These are phyloP conservation scores for Stenurella melanura DNA, from an alignment of 2,888 invertebrate genomes.

Conservation along the genomic window DNA sequence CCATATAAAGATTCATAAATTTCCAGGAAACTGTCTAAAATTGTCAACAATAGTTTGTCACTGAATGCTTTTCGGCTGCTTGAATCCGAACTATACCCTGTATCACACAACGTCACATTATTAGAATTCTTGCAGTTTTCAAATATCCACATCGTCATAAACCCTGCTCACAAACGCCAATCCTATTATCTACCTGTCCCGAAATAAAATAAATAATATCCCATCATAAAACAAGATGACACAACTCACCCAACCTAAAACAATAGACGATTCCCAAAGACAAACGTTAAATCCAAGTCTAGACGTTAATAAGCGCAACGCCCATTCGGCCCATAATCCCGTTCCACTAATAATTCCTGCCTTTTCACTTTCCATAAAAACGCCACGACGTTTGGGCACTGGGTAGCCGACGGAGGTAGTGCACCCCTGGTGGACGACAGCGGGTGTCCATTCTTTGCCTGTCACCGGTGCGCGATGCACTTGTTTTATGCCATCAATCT, in stretches of 20 bases:
- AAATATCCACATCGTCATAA: background rate
- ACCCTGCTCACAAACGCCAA: conserved; percentile 2
- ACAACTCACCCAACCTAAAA: conserved; percentile 44
- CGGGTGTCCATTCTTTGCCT: conserved; percentile 62
- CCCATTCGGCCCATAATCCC: conserved; percentile 46
- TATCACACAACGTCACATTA: too few relatives aligned
- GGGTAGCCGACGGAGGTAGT: conserved; percentile 35
- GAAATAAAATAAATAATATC: conserved; percentile 49
- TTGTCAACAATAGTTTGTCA: too few relatives aligned
- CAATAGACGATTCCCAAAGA: conserved; percentile 48
- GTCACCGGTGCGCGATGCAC: conserved; percentile 62
- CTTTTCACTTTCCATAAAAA: conserved; percentile 39
- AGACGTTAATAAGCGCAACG: conserved; percentile 55
- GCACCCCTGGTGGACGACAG: conserved; percentile 54
- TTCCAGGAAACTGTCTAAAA: too few relatives aligned
- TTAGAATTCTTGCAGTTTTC: background rate
- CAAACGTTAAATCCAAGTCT: conserved; percentile 54
- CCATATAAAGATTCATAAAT: too few relatives aligned
- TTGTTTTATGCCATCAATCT: conserved; percentile 62
- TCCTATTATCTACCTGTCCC: conserved; percentile 46
- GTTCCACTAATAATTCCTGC: conserved; percentile 16
- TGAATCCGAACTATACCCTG: too few relatives aligned
- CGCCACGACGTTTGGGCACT: conserved; percentile 24
- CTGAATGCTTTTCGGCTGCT: too few relatives aligned
- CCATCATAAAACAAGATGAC: conserved; percentile 49